These are phyloP conservation scores for Spodoptera picta DNA, from an alignment of 2,888 invertebrate genomes.

Conservation along the genomic window DNA sequence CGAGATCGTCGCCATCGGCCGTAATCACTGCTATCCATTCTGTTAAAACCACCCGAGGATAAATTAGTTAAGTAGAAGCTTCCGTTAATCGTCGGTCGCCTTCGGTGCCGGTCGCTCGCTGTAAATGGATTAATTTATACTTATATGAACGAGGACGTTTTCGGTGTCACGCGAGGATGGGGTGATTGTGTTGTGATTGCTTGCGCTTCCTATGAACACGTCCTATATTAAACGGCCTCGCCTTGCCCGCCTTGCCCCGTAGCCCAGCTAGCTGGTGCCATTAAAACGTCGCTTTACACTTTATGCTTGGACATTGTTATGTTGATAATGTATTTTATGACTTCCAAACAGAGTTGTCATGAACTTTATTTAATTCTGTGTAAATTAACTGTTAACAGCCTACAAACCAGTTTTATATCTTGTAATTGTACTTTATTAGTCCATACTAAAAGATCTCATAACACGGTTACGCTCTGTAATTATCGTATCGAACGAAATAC, in stretches of 20 bases:
- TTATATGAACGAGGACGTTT: constrained; percentile 87
- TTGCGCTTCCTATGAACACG: constrained; percentile 85
- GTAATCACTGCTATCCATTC: constrained; percentile 89
- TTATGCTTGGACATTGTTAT: constrained; percentile 49
- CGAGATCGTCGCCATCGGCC: constrained; percentile 75
- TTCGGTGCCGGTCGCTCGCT: constrained; percentile 83
- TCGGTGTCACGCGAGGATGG: constrained; percentile 88
- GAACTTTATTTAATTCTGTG: constrained; percentile 44
- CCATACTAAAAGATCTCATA: not conserved
- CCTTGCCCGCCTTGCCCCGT: constrained; percentile 57
- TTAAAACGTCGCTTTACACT: constrained; percentile 58
- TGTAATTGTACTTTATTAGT: constrained; percentile 19
- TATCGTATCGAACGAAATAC: constrained; percentile 3
- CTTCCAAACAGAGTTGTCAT: constrained; percentile 51
- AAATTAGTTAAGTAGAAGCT: constrained; percentile 89
- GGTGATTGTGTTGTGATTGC: constrained; percentile 88
- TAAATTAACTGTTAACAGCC: constrained; percentile 36
- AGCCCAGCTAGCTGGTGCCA: constrained; percentile 49
- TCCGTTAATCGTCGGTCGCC: constrained; percentile 88
- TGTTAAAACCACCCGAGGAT: constrained; percentile 89
- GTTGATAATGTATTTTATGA: constrained; percentile 63
- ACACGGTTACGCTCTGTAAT: constrained; percentile 1
- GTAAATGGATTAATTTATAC: constrained; percentile 90
- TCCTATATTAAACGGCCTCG: constrained; percentile 77
- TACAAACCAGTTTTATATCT: constrained; percentile 10